Base-by-base conservation (phyloP, 2,888 invertebrate genomes). In the Gandaritis pyraliata region DNA sequence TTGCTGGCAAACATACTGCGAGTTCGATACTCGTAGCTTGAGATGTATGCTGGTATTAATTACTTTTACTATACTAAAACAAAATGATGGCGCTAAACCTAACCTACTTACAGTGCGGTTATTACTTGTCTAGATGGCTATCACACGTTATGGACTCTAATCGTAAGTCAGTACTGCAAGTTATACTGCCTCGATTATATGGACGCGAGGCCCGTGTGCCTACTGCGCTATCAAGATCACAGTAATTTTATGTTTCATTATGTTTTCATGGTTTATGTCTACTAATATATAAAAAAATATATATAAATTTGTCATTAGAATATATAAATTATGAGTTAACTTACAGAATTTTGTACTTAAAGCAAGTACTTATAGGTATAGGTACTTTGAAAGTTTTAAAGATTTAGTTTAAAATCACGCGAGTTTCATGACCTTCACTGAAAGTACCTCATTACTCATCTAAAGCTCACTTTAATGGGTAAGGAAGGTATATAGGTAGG, bases 1-100 rank as follows among this genome's bases (percentile, higher is more conserved):
- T 68, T 57, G 62, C 65, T 71, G 67, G 68, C 64, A 66, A 66
- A 64, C 65, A 11, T 43, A 53, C 56, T 56, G 52, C 56, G 57
- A 59, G 63, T 68, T 64, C 65, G 65, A n/a, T n/a, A n/a, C n/a
- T n/a, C n/a, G n/a, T n/a, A n/a, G n/a, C n/a, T n/a, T n/a, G n/a
- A n/a, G n/a, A n/a, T n/a, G n/a, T n/a, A n/a, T n/a, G n/a, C n/a
- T n/a, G n/a, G n/a, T n/a, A n/a, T n/a, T n/a, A n/a, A n/a, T n/a
- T n/a, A n/a, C n/a, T n/a, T n/a, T n/a, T n/a, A n/a, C n/a, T n/a
- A 11, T 11, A 38, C 38, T 38, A 38, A 38, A 38, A 38, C n/a
- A 43, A 43, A 43, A 43, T 11, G 1, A 43, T n/a, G 15, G 16
- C 8, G 43, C 10, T 43, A 16, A 10, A 33, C 10, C 8, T 11